Evolutionary conservation across 2,797 vertebrate genomes (phyloP).

Genomic region (Astyanax mexicanus): DNA sequence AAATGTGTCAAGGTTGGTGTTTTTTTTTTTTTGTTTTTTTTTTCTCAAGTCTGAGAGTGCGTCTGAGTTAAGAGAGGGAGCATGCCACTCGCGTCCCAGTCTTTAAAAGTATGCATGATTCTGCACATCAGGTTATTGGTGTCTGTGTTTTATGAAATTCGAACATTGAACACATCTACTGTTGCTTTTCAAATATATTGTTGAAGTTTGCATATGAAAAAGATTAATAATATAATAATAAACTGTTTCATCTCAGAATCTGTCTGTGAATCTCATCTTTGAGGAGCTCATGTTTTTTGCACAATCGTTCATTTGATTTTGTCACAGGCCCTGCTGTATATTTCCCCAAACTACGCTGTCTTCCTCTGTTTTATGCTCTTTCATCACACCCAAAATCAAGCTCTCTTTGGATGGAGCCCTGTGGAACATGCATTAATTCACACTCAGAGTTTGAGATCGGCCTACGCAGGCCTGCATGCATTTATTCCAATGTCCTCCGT

Average conservation of each 20-base stretch:
- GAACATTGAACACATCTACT: too few species aligned
- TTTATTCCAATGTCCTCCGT: conserved; percentile 7
- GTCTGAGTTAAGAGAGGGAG: too few species aligned
- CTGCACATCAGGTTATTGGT: too few species aligned
- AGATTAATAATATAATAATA: not conserved
- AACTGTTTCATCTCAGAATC: not conserved
- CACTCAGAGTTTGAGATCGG: not conserved
- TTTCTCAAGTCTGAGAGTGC: too few species aligned
- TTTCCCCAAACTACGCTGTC: not conserved
- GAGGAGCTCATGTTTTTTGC: not conserved
- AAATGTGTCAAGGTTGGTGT: too few species aligned
- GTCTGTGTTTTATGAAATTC: too few species aligned
- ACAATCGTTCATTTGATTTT: conserved; percentile 1
- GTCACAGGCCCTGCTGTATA: not conserved
- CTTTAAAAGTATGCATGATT: too few species aligned
- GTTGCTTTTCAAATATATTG: not conserved
- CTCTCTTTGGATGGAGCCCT: not conserved
- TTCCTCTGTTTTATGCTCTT: conserved; percentile 2
- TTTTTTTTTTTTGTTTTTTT: too few species aligned
- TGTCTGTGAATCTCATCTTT: conserved; percentile 3
- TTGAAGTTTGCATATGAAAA: not conserved
- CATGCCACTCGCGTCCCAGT: too few species aligned
- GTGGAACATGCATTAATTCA: conserved; percentile 19
- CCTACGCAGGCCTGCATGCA: conserved; percentile 1
- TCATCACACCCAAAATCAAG: conserved; percentile 13